Percentiles rank a stretch among this genome's conserved stretches.
phyloP scores from a whole-genome alignment of 2,888 invertebrate species.

The Acheta domesticus region DNA sequence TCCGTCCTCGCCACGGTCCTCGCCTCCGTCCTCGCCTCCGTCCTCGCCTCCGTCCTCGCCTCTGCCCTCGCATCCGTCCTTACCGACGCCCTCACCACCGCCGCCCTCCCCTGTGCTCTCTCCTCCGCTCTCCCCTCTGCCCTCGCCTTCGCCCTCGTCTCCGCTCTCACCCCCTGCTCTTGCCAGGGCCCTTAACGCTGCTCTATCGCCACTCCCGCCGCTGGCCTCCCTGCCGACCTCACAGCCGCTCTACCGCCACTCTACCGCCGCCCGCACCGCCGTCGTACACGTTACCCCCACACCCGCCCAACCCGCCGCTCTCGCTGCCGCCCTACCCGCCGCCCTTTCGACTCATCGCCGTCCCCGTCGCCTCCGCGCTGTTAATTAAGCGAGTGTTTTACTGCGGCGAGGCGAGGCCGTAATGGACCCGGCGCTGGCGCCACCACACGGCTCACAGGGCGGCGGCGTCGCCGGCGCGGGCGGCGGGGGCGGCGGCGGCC shows the following conservation, averaged over 20 bases:
- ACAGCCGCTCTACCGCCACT: neutral
- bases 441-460: too few species aligned
- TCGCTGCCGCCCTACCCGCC: neutral
- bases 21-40: too few species aligned
- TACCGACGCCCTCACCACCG: too few species aligned
- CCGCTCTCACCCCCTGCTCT: neutral
- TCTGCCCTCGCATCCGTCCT: too few species aligned
- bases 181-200: neutral
- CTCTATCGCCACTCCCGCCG: neutral
- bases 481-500: too few species aligned
- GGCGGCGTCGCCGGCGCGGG: too few species aligned
- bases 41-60: too few species aligned
- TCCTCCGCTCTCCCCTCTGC: neutral
- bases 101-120: neutral
- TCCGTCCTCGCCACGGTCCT: too few species aligned
- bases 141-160: neutral
- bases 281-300: neutral
- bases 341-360: neutral
- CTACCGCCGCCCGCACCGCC: neutral
- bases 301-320: neutral
- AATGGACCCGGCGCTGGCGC: neutral
- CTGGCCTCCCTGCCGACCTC: neutral
- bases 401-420: neutral
- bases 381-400: conserved; percentile 18
- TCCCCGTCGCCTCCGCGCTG: neutral